Conservation (phyloP, 1,140 invertebrate genomes). For the Pristionchus pacificus region DNA sequence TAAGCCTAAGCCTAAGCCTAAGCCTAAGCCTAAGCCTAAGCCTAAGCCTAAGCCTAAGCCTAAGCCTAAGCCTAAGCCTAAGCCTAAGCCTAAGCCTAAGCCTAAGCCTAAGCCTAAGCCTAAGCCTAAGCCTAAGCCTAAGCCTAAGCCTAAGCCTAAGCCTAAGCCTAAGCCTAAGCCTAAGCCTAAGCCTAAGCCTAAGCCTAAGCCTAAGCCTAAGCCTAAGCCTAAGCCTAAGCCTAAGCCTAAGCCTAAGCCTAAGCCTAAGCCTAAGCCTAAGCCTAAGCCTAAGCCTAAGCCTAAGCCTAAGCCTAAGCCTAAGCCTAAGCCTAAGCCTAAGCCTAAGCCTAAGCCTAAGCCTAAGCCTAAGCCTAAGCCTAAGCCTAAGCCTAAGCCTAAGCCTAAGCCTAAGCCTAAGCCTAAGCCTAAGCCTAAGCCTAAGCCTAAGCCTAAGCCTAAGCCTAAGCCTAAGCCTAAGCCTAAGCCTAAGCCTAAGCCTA, state of each 20-base stretch:
- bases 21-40: conserved; percentile 10
- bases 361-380: conserved; percentile 22
- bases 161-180: conserved; percentile 30
- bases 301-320: conserved; percentile 30
- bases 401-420: conserved; percentile 26
- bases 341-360: conserved; percentile 10
- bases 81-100: conserved; percentile 19
- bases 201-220: conserved; percentile 18
- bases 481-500: conserved; percentile 11
- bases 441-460: conserved; percentile 7
- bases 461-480: conserved; percentile 22
- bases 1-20: neutral
- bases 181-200: conserved; percentile 18
- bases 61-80: conserved; percentile 23
- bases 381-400: conserved; percentile 16
- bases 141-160: conserved; percentile 27
- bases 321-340: conserved; percentile 23
- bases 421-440: conserved; percentile 21
- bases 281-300: conserved; percentile 27
- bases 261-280: conserved; percentile 15
- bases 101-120: conserved; percentile 20
- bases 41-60: conserved; percentile 18
- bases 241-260: conserved; percentile 19
- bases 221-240: conserved; percentile 15
- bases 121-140: conserved; percentile 21